Conservation (phyloP, 1,140 invertebrate species). For the Macrobrachium rosenbergii region DNA sequence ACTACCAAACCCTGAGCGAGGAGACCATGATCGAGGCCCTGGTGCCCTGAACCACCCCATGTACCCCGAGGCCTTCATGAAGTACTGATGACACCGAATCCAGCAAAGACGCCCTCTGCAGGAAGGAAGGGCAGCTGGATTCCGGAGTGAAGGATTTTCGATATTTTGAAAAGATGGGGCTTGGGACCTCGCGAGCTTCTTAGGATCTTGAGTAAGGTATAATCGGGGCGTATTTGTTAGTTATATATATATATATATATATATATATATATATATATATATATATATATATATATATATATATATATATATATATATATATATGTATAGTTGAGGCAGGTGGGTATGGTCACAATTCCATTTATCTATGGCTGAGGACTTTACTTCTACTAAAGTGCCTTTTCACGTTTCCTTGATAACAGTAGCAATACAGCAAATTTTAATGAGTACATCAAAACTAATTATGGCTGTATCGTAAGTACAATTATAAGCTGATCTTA, state of each 20-base stretch:
- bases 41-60: conserved; percentile 54
- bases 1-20: conserved; percentile 59
- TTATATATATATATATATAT: conserved; percentile 39
- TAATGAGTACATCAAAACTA: no score
- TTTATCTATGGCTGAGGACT: no score
- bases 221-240: background rate
- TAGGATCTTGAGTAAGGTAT: background rate
- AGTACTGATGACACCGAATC: conserved; percentile 41
- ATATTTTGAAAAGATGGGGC: background rate
- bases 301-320: background rate
- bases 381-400: no score
- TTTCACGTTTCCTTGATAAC: no score
- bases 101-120: conserved; percentile 1
- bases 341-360: no score
- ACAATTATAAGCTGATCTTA: no score
- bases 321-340: background rate
- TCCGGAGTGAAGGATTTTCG: background rate
- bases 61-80: conserved; percentile 54
- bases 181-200: background rate
- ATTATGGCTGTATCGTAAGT: no score
- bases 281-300: conserved; percentile 46
- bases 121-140: background rate
- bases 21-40: conserved; percentile 58
- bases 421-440: no score
- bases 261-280: conserved; percentile 48